Conservation (phyloP, 2,113 vertebrate species). For the Syrmaticus mikado region DNA sequence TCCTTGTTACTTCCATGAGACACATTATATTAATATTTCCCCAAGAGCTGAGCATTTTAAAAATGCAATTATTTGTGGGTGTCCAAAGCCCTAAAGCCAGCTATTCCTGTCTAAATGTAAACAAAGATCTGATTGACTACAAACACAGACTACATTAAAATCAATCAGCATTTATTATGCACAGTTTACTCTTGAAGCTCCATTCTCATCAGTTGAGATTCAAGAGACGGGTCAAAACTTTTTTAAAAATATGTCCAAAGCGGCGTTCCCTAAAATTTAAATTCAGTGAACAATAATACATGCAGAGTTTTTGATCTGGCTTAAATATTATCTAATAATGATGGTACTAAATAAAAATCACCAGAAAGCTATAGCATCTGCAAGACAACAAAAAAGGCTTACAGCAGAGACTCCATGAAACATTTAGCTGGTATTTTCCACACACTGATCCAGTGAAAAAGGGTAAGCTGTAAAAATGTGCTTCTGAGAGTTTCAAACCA, state of each 20-base stretch:
- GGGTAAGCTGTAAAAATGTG: constrained; percentile 87
- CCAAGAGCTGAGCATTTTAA: not conserved
- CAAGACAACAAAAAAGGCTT: constrained; percentile 80
- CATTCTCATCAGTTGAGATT: constrained; percentile 38
- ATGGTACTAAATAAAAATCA: constrained; percentile 60
- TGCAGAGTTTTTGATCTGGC: constrained; percentile 30
- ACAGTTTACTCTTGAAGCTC: constrained; percentile 12
- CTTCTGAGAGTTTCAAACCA: constrained; percentile 90
- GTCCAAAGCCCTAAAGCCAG: not conserved
- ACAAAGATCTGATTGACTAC: constrained; percentile 58
- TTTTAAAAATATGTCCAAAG: not conserved
- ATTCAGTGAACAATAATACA: constrained; percentile 29
- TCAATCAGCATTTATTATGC: constrained; percentile 23
- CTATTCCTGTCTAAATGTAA: constrained; percentile 26
- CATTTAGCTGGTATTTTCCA: constrained; percentile 88
- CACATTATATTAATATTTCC: not conserved
- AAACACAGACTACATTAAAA: constrained; percentile 44
- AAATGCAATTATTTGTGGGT: constrained; percentile 20
- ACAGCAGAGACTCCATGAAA: constrained; percentile 82
- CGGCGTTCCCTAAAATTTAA: constrained; percentile 23
- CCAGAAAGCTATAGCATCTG: constrained; percentile 44
- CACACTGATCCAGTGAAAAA: constrained; percentile 83
- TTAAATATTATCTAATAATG: constrained; percentile 46
- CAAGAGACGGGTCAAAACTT: not conserved
- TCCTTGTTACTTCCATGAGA: not conserved